Percentiles rank a stretch among this genome's conserved stretches.
phyloP scores from a whole-genome alignment of 2,888 invertebrate genomes.

The Macrophya annulata region DNA sequence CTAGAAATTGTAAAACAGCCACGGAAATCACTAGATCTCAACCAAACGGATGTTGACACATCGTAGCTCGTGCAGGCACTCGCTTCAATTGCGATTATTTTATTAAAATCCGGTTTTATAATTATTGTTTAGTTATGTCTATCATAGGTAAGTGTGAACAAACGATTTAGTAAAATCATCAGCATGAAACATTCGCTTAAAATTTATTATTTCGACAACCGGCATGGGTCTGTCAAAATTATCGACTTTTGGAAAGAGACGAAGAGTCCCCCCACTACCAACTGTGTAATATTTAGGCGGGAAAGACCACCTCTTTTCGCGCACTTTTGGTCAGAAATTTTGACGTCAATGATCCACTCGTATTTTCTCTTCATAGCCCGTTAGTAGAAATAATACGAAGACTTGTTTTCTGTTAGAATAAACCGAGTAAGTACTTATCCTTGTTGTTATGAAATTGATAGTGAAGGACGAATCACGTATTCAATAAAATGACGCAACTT shows the following conservation, averaged over 20 bases:
- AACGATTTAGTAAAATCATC: neutral
- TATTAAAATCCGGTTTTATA: neutral
- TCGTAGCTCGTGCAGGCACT: neutral
- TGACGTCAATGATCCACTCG: neutral
- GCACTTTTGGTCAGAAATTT: neutral
- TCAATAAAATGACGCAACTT: slow-evolving; percentile 28
- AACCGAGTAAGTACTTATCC: neutral
- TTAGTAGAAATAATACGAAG: neutral
- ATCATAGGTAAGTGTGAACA: slow-evolving; percentile 32
- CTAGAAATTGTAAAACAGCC: slow-evolving; percentile 28
- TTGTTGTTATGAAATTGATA: neutral
- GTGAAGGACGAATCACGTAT: neutral
- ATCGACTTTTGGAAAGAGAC: slow-evolving; percentile 45
- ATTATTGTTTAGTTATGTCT: slow-evolving; percentile 2
- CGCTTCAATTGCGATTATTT: neutral
- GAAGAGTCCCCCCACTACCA: slow-evolving; percentile 28
- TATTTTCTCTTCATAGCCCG: neutral
- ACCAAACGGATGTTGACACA: slow-evolving; percentile 27
- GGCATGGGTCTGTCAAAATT: slow-evolving; percentile 13
- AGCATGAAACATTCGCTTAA: neutral
- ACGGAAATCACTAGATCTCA: neutral
- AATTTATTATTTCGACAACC: neutral
- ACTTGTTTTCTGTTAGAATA: neutral
- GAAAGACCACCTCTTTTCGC: slow-evolving; percentile 6
- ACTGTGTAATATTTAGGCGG: slow-evolving; percentile 9